Evolutionary conservation across 2,888 invertebrate genomes (phyloP).

Genomic region (Deilephila porcellus): DNA sequence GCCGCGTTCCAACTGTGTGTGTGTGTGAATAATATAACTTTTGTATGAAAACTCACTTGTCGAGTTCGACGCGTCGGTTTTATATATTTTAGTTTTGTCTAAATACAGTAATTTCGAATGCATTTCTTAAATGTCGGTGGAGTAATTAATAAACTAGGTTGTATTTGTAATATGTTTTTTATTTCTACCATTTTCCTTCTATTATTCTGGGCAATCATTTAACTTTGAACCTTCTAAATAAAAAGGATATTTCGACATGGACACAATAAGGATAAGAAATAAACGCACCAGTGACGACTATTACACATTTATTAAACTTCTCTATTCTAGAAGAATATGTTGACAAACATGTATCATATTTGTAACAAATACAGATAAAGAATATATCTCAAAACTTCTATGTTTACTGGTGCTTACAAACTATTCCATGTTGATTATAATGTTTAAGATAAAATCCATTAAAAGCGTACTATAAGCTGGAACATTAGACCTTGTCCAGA

Average conservation of each 20-base stretch:
- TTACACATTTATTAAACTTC: background rate
- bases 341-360: background rate
- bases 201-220: background rate
- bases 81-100: slow-evolving; percentile 63
- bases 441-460: too few relatives aligned
- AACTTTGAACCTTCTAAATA: too few relatives aligned
- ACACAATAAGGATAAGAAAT: background rate
- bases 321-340: background rate
- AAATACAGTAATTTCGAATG: slow-evolving; percentile 83
- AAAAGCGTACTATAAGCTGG: too few relatives aligned
- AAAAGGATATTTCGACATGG: background rate
- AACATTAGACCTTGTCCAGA: too few relatives aligned
- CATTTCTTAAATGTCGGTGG: slow-evolving; percentile 78
- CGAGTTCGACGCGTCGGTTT: slow-evolving; percentile 49
- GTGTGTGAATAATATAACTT: slow-evolving; percentile 34
- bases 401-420: background rate
- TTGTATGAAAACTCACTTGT: slow-evolving; percentile 35
- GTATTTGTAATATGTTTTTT: slow-evolving; percentile 74
- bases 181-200: slow-evolving; percentile 38
- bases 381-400: background rate
- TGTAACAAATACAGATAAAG: background rate
- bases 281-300: background rate
- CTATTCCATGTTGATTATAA: too few relatives aligned
- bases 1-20: slow-evolving; percentile 34
- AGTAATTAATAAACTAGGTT: slow-evolving; percentile 77